These are phyloP conservation scores for Nomada goodeniana DNA, from an alignment of 2,888 invertebrate species.

Conservation along the genomic window DNA sequence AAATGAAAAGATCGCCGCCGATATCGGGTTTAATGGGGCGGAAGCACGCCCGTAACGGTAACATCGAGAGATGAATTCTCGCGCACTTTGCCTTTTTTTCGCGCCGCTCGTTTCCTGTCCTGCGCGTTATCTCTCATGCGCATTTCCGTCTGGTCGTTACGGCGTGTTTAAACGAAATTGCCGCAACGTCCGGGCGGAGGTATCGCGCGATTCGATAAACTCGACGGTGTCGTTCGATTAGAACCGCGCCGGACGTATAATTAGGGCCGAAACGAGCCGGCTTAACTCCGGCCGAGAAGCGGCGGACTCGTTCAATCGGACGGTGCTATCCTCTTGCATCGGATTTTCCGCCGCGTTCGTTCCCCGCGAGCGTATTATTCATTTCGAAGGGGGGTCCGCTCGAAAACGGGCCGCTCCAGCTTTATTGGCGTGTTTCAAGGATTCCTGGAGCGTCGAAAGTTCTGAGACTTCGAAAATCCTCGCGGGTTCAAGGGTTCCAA, in stretches of 20 bases:
- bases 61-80: conserved; percentile 50
- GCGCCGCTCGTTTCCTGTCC: conserved; percentile 32
- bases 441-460: conserved; percentile 18
- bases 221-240: neutral
- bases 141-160: conserved; percentile 16
- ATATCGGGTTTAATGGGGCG: conserved; percentile 73
- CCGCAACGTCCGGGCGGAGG: neutral
- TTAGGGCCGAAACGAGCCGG: neutral
- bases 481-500: conserved; percentile 9
- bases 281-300: neutral
- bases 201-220: conserved; percentile 1
- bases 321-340: neutral
- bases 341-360: neutral
- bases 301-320: neutral
- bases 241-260: neutral
- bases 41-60: conserved; percentile 61
- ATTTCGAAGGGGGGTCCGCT: neutral
- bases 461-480: conserved; percentile 29
- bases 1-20: conserved; percentile 74
- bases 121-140: conserved; percentile 19
- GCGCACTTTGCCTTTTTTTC: conserved; percentile 39
- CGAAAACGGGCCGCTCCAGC: neutral
- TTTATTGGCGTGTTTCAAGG: conserved; percentile 35
- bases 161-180: neutral
- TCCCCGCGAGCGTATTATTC: conserved; percentile 1